Evolutionary conservation across 2,888 invertebrate genomes (phyloP).

Genomic region (Neoascia interrupta): DNA sequence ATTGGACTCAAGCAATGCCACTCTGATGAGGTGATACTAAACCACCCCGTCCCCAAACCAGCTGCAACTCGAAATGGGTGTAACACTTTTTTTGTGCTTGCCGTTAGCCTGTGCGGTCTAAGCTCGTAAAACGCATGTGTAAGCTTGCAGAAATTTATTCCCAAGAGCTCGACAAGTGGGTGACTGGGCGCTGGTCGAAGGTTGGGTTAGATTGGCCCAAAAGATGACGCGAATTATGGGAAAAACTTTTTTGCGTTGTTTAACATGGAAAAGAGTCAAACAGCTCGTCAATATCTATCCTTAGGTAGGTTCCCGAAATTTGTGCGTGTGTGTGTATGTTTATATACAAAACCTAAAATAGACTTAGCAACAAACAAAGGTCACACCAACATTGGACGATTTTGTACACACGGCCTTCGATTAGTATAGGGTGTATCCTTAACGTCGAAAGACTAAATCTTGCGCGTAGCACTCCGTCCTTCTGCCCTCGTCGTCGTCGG

Average conservation of each 20-base stretch:
- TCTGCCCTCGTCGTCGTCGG: too few species aligned
- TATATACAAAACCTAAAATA: conserved; percentile 5
- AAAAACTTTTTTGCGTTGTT: conserved; percentile 13
- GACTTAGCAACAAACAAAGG: conserved; percentile 22
- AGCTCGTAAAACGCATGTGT: conserved; percentile 61
- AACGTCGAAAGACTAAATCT: conserved; percentile 44
- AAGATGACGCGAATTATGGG: conserved; percentile 39
- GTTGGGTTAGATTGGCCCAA: neutral
- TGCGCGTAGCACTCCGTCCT: conserved; percentile 56
- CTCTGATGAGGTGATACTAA: conserved; percentile 15
- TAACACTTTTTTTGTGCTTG: conserved; percentile 1
- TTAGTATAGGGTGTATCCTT: conserved; percentile 25
- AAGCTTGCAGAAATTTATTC: conserved; percentile 36
- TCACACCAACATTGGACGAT: conserved; percentile 23
- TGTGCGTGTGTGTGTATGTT: neutral
- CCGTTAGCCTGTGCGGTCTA: conserved; percentile 12
- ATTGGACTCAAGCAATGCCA: conserved; percentile 18
- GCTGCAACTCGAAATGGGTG: conserved; percentile 34
- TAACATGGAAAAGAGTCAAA: conserved; percentile 1
- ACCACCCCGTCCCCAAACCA: conserved; percentile 9
- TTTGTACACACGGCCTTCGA: conserved; percentile 17
- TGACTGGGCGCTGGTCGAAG: neutral
- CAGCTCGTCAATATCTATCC: neutral
- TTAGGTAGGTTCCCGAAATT: too few species aligned
- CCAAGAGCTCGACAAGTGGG: conserved; percentile 8